Percentiles rank a stretch among this genome's conserved stretches.
Conservation (phyloP, 2,113 vertebrate genomes). For the Phalacrocorax brasilianus region DNA sequence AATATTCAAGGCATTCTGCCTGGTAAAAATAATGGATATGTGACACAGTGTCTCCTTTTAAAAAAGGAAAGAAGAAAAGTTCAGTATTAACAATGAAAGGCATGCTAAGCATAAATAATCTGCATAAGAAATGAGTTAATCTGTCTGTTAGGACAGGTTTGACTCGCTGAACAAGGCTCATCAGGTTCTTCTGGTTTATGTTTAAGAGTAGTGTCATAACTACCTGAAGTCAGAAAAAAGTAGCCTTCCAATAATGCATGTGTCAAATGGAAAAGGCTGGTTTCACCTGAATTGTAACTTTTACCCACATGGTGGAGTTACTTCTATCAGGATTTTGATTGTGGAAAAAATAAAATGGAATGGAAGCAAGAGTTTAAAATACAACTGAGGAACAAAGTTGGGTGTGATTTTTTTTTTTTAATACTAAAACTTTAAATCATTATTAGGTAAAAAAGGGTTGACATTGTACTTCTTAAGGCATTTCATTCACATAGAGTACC, state of each 20-base stretch:
- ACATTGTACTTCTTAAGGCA: constrained; percentile 59
- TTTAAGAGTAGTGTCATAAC: not conserved
- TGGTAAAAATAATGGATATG: constrained; percentile 19
- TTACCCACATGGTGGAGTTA: not conserved
- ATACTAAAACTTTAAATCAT: constrained; percentile 24
- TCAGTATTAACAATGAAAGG: constrained; percentile 11
- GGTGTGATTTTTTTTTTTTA: not conserved
- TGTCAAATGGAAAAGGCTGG: constrained; percentile 6
- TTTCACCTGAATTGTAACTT: constrained; percentile 23
- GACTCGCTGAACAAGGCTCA: not conserved
- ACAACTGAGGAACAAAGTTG: constrained; percentile 36
- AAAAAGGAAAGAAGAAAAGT: constrained; percentile 25
- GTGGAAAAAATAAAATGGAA: constrained; percentile 13
- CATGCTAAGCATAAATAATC: constrained; percentile 5
- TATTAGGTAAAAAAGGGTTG: constrained; percentile 42
- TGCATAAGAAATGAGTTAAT: constrained; percentile 15
- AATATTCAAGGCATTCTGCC: constrained; percentile 7
- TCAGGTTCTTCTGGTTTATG: constrained; percentile 29
- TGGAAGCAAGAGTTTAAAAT: constrained; percentile 45
- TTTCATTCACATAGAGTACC: constrained; percentile 64
- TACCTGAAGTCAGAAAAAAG: not conserved
- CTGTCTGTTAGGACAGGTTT: constrained; percentile 32
- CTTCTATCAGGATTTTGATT: constrained; percentile 38
- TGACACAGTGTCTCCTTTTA: constrained; percentile 14
- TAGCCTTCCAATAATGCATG: not conserved